phyloP scores from a whole-genome alignment of 2,888 invertebrate genomes.

The Ectemnius lituratus region DNA sequence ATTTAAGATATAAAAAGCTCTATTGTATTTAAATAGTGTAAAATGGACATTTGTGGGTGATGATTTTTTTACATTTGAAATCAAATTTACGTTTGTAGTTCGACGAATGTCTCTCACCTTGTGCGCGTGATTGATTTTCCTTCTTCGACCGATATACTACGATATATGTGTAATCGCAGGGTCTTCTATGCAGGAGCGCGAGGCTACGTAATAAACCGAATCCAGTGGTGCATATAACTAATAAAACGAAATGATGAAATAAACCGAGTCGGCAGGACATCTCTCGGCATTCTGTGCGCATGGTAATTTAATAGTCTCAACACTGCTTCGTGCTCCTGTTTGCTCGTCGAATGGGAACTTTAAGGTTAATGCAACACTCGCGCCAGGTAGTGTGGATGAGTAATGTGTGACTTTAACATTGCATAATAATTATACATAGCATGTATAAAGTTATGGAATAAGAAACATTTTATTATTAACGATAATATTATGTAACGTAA shows the following conservation, averaged over 20 bases:
- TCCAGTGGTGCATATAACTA: conserved; percentile 38
- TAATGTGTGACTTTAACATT: conserved; percentile 75
- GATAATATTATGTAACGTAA: conserved; percentile 73
- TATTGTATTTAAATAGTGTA: conserved; percentile 78
- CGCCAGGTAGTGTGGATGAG: conserved; percentile 73
- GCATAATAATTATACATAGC: conserved; percentile 78
- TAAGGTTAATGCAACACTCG: conserved; percentile 67
- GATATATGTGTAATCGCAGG: conserved; percentile 56
- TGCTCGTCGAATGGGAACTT: conserved; percentile 41
- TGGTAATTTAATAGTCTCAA: conserved; percentile 37
- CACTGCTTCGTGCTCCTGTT: conserved; percentile 57
- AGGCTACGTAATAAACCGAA: conserved; percentile 45
- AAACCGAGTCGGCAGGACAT: conserved; percentile 45
- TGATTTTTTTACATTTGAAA: conserved; percentile 75
- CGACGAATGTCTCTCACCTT: conserved; percentile 77
- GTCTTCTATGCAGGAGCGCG: conserved; percentile 60
- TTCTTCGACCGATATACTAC: conserved; percentile 61
- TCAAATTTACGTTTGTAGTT: conserved; percentile 77
- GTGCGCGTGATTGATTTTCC: conserved; percentile 76
- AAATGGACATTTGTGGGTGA: conserved; percentile 77
- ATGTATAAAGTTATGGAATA: conserved; percentile 77
- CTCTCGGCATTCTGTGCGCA: conserved; percentile 58
- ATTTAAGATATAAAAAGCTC: conserved; percentile 77
- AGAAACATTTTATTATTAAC: conserved; percentile 76
- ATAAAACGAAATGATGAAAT: conserved; percentile 39